Evolutionary conservation across 2,797 vertebrate species (phyloP).

Genomic region (Nannoperca obscura): DNA sequence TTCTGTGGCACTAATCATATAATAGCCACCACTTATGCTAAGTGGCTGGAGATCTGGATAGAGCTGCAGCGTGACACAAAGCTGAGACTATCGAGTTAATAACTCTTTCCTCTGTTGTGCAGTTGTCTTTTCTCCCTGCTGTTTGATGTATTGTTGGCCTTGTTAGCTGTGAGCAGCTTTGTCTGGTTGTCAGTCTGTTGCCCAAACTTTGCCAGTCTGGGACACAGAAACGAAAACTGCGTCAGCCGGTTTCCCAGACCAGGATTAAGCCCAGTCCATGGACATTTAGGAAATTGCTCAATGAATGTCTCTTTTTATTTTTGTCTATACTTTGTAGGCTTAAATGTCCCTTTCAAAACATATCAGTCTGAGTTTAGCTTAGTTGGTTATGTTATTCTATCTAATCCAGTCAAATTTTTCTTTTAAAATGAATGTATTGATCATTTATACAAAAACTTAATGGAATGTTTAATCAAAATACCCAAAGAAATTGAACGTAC

Average conservation of each 20-base stretch:
- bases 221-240: constrained; percentile 35
- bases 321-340: constrained; percentile 3
- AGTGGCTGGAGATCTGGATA: not conserved
- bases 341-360: constrained; percentile 2
- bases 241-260: constrained; percentile 40
- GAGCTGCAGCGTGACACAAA: constrained; percentile 5
- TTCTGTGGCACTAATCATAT: not conserved
- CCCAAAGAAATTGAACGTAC: not conserved
- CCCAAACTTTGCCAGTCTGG: constrained; percentile 30
- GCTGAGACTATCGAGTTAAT: constrained; percentile 28
- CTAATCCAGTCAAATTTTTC: not conserved
- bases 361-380: constrained; percentile 13
- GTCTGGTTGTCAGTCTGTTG: constrained; percentile 34
- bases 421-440: not conserved
- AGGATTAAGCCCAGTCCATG: constrained; percentile 34
- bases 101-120: constrained; percentile 26
- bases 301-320: constrained; percentile 12
- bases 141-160: constrained; percentile 54
- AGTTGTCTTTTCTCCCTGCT: constrained; percentile 38
- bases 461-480: not conserved
- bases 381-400: not conserved
- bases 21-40: not conserved
- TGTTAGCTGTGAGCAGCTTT: constrained; percentile 54
- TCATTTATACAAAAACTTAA: not conserved
- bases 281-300: constrained; percentile 19